These are phyloP conservation scores for Prosapia bicincta DNA, from an alignment of 2,888 invertebrate genomes.

Conservation along the genomic window DNA sequence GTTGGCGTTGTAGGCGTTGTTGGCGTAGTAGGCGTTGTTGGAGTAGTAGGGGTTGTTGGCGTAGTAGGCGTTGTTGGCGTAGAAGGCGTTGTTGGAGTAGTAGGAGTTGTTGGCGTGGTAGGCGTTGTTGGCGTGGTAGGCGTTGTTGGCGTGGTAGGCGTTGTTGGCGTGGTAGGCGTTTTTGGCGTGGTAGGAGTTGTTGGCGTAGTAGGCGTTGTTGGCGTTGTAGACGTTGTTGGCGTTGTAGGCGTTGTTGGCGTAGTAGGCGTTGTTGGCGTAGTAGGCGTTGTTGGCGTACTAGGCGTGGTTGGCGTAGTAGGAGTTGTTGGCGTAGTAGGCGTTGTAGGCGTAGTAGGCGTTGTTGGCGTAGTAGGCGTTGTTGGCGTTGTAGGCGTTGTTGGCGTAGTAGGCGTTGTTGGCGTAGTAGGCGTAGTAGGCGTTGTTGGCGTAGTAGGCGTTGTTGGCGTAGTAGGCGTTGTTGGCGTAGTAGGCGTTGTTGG, in stretches of 20 bases:
- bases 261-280: background rate
- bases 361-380: background rate
- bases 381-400: background rate
- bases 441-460: background rate
- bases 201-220: background rate
- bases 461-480: background rate
- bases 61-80: too few relatives aligned
- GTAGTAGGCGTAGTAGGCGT: background rate
- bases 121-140: background rate
- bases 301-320: background rate
- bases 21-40: background rate
- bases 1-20: background rate
- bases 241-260: background rate
- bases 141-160: background rate
- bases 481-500: background rate
- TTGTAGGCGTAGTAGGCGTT: background rate
- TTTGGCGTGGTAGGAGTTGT: background rate
- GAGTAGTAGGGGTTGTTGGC: background rate
- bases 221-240: background rate
- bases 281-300: background rate
- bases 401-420: background rate
- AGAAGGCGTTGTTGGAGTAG: background rate
- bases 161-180: background rate
- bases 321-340: background rate
- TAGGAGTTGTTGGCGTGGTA: background rate